Percentiles rank a stretch among this genome's conserved stretches.
Conservation (phyloP, 1,140 invertebrate species). For the Drosophila tsacasi region DNA sequence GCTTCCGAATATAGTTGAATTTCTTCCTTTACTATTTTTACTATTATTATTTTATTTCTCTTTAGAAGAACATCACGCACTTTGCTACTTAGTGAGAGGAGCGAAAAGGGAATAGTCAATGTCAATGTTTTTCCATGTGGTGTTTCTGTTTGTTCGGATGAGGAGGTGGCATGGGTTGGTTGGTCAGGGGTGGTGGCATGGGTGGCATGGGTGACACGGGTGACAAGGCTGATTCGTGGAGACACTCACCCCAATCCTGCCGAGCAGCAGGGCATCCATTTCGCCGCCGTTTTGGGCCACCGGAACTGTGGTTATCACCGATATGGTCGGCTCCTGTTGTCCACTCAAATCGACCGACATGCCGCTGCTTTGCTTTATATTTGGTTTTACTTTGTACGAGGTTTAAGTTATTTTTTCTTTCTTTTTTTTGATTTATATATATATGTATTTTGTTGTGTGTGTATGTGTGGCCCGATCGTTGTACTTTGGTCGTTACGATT, state of each 20-base stretch:
- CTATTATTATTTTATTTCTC: not conserved
- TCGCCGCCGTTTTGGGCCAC: slow-evolving; percentile 87
- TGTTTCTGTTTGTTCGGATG: slow-evolving; percentile 37
- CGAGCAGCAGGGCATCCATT: slow-evolving; percentile 91
- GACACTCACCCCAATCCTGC: slow-evolving; percentile 89
- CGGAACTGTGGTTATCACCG: slow-evolving; percentile 84
- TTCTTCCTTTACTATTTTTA: slow-evolving; percentile 8
- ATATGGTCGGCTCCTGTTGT: slow-evolving; percentile 80
- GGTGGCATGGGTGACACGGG: not conserved
- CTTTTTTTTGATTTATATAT: not conserved
- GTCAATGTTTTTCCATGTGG: slow-evolving; percentile 52
- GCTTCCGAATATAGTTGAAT: not conserved
- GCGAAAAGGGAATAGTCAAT: slow-evolving; percentile 41
- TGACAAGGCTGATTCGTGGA: slow-evolving; percentile 1
- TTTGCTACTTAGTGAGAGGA: slow-evolving; percentile 69
- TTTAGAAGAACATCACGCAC: slow-evolving; percentile 66
- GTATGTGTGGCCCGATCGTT: slow-evolving; percentile 16
- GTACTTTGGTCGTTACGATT: slow-evolving; percentile 35
- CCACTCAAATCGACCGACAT: slow-evolving; percentile 83
- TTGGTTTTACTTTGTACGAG: slow-evolving; percentile 9
- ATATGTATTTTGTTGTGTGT: not conserved
- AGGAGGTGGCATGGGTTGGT: slow-evolving; percentile 15
- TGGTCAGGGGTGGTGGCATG: slow-evolving; percentile 1
- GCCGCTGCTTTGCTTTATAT: slow-evolving; percentile 16
- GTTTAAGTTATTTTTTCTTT: not conserved